Percentiles rank a stretch among this genome's conserved stretches.
Conservation (phyloP, 2,113 vertebrate genomes). For the Labrus mixtus region DNA sequence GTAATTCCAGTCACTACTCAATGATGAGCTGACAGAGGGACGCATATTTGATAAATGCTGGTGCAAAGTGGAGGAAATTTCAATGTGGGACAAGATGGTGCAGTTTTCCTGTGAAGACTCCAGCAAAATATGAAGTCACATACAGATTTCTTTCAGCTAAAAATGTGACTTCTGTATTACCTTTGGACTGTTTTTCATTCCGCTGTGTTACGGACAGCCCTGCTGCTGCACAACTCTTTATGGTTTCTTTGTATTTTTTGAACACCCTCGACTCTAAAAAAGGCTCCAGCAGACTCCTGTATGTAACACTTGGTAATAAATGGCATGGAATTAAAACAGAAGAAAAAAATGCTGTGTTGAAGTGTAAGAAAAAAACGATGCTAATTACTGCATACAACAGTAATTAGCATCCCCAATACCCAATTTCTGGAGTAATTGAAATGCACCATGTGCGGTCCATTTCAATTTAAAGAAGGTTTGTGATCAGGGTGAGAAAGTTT, state of each 20-base stretch:
- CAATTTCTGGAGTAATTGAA: too few relatives aligned
- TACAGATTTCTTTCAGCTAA: too few relatives aligned
- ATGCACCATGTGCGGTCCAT: too few relatives aligned
- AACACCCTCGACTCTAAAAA: too few relatives aligned
- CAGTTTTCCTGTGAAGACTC: background rate
- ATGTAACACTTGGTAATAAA: slow-evolving; percentile 14
- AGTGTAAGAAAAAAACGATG: background rate
- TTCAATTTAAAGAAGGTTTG: slow-evolving; percentile 5
- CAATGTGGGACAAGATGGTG: background rate
- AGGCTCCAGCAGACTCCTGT: background rate
- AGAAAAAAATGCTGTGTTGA: background rate
- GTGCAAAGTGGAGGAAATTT: slow-evolving; percentile 50
- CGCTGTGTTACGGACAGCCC: too few relatives aligned
- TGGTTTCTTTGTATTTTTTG: too few relatives aligned
- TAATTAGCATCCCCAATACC: too few relatives aligned
- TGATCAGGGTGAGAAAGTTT: slow-evolving; percentile 11
- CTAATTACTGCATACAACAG: background rate
- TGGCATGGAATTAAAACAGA: background rate
- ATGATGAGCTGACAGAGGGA: slow-evolving; percentile 60
- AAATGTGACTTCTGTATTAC: too few relatives aligned
- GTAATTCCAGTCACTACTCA: slow-evolving; percentile 28
- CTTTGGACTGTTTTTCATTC: too few relatives aligned
- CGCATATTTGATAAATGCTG: slow-evolving; percentile 24
- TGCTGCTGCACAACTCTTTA: too few relatives aligned
- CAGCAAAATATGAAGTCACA: too few relatives aligned